Conservation (phyloP, 2,113 vertebrate genomes). For the Ciconia maguari region DNA sequence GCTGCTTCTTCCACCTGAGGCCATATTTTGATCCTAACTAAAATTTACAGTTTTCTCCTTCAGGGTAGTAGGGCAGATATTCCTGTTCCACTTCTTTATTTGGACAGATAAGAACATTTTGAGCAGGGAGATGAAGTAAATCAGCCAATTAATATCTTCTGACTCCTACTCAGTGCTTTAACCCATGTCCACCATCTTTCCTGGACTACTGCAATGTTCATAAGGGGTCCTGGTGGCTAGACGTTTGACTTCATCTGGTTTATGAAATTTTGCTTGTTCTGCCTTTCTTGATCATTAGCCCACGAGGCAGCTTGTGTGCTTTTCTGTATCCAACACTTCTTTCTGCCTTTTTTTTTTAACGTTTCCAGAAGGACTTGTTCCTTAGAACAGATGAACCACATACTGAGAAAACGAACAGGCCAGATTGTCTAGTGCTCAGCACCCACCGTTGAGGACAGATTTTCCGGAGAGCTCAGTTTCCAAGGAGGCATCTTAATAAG, state of each 20-base stretch:
- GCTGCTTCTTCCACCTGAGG: background rate
- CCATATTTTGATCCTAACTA: background rate
- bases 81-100: background rate
- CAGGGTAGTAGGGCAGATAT: background rate
- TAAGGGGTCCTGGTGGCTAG: background rate
- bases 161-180: background rate
- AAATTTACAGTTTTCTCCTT: background rate
- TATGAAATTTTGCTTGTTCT: background rate
- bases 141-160: background rate
- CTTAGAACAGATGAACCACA: slow-evolving; percentile 56
- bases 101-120: background rate
- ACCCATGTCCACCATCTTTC: background rate
- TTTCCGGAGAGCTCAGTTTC: slow-evolving; percentile 45
- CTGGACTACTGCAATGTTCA: background rate
- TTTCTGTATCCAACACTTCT: slow-evolving; percentile 13
- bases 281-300: slow-evolving; percentile 30
- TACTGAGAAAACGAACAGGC: slow-evolving; percentile 26
- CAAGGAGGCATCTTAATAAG: slow-evolving; percentile 48
- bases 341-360: background rate
- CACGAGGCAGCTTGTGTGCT: background rate
- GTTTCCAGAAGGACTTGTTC: slow-evolving; percentile 60
- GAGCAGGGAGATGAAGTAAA: background rate
- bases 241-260: background rate
- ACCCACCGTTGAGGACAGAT: slow-evolving; percentile 35
- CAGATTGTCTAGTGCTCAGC: slow-evolving; percentile 60